Evolutionary conservation across 2,888 invertebrate genomes (phyloP).

Genomic region (Tetranychus piercei): DNA sequence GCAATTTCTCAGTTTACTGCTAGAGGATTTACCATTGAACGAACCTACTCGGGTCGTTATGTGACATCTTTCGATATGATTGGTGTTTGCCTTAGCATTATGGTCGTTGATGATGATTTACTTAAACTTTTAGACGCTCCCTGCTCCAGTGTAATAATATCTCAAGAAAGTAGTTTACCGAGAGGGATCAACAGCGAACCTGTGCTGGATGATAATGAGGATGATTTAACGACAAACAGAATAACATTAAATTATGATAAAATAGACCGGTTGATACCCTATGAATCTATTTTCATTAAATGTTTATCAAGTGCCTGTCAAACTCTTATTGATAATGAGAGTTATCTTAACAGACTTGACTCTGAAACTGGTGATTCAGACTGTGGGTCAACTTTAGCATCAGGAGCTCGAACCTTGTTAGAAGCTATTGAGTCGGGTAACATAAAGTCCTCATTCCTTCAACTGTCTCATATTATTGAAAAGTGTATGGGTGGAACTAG

Average conservation of each 20-base stretch:
- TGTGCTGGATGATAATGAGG: background rate
- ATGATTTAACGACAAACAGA: background rate
- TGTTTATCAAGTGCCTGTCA: slow-evolving; percentile 3
- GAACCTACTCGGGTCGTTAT: slow-evolving; percentile 41
- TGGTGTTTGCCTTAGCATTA: slow-evolving; percentile 53
- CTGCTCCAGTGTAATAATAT: background rate
- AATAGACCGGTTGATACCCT: background rate
- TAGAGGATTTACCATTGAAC: slow-evolving; percentile 32
- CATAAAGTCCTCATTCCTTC: slow-evolving; percentile 23
- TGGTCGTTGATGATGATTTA: slow-evolving; percentile 30
- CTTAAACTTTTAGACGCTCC: slow-evolving; percentile 19
- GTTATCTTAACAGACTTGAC: slow-evolving; percentile 45
- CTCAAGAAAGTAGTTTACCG: background rate
- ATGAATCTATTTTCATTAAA: background rate
- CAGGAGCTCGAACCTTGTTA: slow-evolving; percentile 42
- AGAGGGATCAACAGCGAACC: background rate
- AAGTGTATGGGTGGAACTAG: slow-evolving; percentile 56
- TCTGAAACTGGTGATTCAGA: slow-evolving; percentile 53
- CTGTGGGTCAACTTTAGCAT: slow-evolving; percentile 48
- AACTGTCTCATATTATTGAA: slow-evolving; percentile 39
- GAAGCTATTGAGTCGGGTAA: slow-evolving; percentile 13
- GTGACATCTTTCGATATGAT: slow-evolving; percentile 60
- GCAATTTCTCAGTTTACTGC: slow-evolving; percentile 40
- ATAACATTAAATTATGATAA: too few relatives aligned
- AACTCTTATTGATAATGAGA: slow-evolving; percentile 36